These are phyloP conservation scores for Drosophila flavopinicola DNA, from an alignment of 2,888 invertebrate genomes.

Conservation along the genomic window DNA sequence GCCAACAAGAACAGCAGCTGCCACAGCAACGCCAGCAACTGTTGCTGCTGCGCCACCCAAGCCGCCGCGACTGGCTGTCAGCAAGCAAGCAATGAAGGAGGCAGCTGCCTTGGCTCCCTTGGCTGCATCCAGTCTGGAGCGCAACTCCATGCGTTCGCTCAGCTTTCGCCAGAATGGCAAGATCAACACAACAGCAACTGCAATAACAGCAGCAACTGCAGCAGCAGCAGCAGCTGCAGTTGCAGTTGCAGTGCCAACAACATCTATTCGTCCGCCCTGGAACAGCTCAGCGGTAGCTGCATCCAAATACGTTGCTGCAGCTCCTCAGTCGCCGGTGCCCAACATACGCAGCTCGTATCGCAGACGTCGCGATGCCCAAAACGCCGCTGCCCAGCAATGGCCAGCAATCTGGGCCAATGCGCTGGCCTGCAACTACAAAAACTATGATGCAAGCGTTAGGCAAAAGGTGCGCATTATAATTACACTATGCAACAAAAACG, in stretches of 20 bases:
- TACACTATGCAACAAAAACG: slow-evolving; percentile 45
- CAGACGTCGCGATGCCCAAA: slow-evolving; percentile 79
- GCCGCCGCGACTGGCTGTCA: slow-evolving; percentile 60
- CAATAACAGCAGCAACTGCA: slow-evolving; percentile 10
- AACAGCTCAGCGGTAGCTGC: slow-evolving; percentile 74
- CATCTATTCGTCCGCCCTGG: slow-evolving; percentile 75
- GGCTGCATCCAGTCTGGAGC: slow-evolving; percentile 58
- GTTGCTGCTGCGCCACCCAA: slow-evolving; percentile 50
- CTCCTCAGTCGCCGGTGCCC: slow-evolving; percentile 58
- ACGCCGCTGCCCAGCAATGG: slow-evolving; percentile 76
- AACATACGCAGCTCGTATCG: slow-evolving; percentile 80
- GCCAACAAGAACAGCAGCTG: slow-evolving; percentile 44
- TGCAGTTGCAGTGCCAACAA: slow-evolving; percentile 2
- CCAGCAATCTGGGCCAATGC: slow-evolving; percentile 82
- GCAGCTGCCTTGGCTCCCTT: slow-evolving; percentile 11
- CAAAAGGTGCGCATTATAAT: slow-evolving; percentile 79
- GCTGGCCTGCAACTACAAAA: slow-evolving; percentile 80
- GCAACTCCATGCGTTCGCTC: slow-evolving; percentile 64
- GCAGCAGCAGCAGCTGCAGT: slow-evolving; percentile 2
- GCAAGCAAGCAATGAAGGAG: slow-evolving; percentile 52
- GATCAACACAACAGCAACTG: slow-evolving; percentile 4
- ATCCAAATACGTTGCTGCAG: slow-evolving; percentile 57
- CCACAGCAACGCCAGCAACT: slow-evolving; percentile 12
- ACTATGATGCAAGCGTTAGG: slow-evolving; percentile 81
- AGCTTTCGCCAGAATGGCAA: slow-evolving; percentile 70